Conservation (phyloP, 2,888 invertebrate genomes). For the Plutella xylostella region DNA sequence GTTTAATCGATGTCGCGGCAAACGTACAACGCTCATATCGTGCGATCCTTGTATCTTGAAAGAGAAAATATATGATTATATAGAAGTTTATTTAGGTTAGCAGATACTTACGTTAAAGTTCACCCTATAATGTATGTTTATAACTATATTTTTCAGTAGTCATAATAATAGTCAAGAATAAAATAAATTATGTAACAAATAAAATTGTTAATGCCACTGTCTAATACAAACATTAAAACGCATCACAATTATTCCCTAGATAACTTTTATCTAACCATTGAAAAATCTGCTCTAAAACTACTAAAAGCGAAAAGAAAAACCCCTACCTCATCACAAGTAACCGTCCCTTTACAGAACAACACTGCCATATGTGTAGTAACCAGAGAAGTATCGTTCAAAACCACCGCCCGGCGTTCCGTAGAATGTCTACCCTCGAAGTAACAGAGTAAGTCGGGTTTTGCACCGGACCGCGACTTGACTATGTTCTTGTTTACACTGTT, state of each 20-base stretch:
- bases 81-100: not conserved
- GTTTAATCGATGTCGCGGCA: constrained; percentile 37
- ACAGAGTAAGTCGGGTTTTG: constrained; percentile 50
- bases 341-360: constrained; percentile 56
- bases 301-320: no score
- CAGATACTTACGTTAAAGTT: constrained; percentile 4
- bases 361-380: constrained; percentile 71
- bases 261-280: no score
- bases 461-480: constrained; percentile 29
- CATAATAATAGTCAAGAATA: no score
- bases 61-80: constrained; percentile 11
- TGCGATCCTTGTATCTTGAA: constrained; percentile 26
- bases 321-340: no score
- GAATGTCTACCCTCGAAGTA: constrained; percentile 70
- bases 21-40: constrained; percentile 25
- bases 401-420: constrained; percentile 58
- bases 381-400: constrained; percentile 69
- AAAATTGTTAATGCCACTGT: no score
- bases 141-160: no score
- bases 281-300: no score
- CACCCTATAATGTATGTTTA: no score
- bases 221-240: no score
- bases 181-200: no score
- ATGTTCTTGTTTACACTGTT: constrained; percentile 75
- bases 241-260: no score